Evolutionary conservation across 2,888 invertebrate species (phyloP), one percentile per base, ranked within the genome.

Genomic region (Cartodere bifasciata): DNA sequence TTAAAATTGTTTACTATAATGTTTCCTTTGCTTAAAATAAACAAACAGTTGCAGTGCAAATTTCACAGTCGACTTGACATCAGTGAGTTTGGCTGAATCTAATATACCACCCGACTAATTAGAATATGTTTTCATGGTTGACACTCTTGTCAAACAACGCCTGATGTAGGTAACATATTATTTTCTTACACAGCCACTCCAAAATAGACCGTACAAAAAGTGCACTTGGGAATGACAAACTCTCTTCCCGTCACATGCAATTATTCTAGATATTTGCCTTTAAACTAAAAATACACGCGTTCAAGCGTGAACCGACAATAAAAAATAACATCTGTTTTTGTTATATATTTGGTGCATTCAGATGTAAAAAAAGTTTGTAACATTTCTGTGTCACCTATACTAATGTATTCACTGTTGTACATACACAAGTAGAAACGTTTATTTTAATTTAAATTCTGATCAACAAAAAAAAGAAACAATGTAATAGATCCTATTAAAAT

Each of bases 101-200:
- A n/a, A 56, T 56, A 55, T 56, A 54, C 56, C 56, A 56, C 49
- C 44, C 55, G 47, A 50, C 53, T 58, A 58, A 58, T 58, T 58
- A 55, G 55, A 46, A 52, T 51, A 46, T 54, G 52, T 55, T 58
- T 55, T 53, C 55, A 52, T 50, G 54, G 55, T 42, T 52, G 54
- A 56, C 53, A 48, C 48, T 39, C 39, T 47, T 53, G 56, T 56
- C 56, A 56, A 56, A 56, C 55, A 52, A 49, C 49, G 44, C 38
- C 47, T 39, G 45, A 44, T 40, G 36, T 38, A 45, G 40, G 46
- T 46, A 49, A 53, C 52, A 47, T 52, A 53, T 54, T 52, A 45
- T 44, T 42, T 36, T 38, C 36, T 22, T 37, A 36, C 39, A 41
- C 36, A 31, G 37, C 41, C 44, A 36, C 36, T 41, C 46, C 44